Base-by-base conservation (phyloP, 2,888 invertebrate species). In the Syrista parreyssii region DNA sequence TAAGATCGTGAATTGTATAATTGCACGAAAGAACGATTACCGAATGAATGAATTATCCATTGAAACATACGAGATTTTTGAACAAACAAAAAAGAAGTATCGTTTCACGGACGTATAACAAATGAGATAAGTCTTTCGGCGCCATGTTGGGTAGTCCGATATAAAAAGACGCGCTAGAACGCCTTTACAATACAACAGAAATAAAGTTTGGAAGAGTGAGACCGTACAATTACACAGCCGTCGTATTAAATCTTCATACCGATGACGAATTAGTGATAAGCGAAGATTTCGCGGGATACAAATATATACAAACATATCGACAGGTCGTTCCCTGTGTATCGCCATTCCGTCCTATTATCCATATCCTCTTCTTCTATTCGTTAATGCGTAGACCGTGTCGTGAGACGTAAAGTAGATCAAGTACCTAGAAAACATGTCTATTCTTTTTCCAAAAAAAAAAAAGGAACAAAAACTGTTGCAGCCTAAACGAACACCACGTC, bases 201-300 rank as follows among this genome's bases (percentile, higher is more conserved):
- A 76, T 75, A 83, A 75, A 83, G 80, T 80, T 81, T 85, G 86
- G 87, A 87, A 87, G 87, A 87, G 84, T 71, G 81, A 83, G 84
- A 85, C 84, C 85, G 83, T 84, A 82, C 74, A 80, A 82, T 86
- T 85, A 86, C 87, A 87, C 87, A 86, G 87, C 86, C 87, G 84
- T 87, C 81, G 82, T 82, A 79, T 81, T 84, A 84, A 82, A 32
- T 71, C 84, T 86, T 85, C 83, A 82, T 85, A 85, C 85, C 81
- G 84, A 84, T 84, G 81, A 84, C 74, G 84, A 84, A 82, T 84
- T 81, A 82, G 73, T 78, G 78, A 78, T 78, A 78, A 73, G 78
- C 75, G 74, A 78, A 78, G 35, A 78, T 78, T 75, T 75, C 40
- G 75, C 77, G 34, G 74, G 74, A 75, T 77, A 75, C 75, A 77